phyloP scores from a whole-genome alignment of 2,113 vertebrate species.

The Salvator merianae region DNA sequence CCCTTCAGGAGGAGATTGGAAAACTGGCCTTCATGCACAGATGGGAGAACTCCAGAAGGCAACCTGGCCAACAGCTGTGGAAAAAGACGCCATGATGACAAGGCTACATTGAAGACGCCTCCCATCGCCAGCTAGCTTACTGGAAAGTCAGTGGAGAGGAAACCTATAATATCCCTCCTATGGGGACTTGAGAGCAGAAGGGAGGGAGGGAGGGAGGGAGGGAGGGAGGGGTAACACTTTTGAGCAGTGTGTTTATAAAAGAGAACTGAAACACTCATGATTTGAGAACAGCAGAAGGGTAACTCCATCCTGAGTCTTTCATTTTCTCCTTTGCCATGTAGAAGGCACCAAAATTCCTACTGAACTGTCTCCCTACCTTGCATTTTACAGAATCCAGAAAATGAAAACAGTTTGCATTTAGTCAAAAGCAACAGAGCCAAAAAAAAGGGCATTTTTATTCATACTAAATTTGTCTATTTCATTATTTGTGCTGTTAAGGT shows the following conservation, averaged over 20 bases:
- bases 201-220: too few species aligned
- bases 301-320: background rate
- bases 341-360: background rate
- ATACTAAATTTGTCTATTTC: conserved; percentile 16
- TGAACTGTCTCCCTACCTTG: background rate
- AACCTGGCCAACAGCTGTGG: too few species aligned
- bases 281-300: background rate
- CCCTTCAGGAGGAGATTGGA: too few species aligned
- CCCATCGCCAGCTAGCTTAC: too few species aligned
- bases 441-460: background rate
- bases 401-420: background rate
- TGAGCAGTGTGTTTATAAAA: background rate
- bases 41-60: too few species aligned
- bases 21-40: too few species aligned
- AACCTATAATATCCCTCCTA: too few species aligned
- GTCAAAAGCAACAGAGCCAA: background rate
- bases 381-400: background rate
- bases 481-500: conserved; percentile 24
- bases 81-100: too few species aligned
- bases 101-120: too few species aligned
- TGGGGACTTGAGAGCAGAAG: too few species aligned
- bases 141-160: too few species aligned
- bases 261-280: background rate
- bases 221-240: too few species aligned
- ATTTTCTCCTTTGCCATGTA: background rate